Conservation (phyloP, 1,140 invertebrate genomes). For the Drosophila bocki region DNA sequence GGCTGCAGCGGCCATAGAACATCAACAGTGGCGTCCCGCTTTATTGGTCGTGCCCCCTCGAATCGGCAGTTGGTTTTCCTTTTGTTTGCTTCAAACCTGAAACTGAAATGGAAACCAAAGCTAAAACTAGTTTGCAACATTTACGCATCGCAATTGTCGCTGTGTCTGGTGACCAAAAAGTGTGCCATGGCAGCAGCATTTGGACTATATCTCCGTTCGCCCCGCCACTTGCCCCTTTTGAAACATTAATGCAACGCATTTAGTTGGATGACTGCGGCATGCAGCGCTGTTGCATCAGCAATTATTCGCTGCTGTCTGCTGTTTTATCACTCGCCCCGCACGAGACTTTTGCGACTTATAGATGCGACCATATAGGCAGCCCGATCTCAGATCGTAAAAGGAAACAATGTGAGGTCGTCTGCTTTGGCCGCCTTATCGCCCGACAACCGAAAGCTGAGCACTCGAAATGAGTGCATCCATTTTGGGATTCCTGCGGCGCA, state of each 20-base stretch:
- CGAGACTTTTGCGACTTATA: constrained; percentile 75
- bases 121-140: constrained; percentile 69
- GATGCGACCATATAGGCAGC: constrained; percentile 18
- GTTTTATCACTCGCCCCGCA: constrained; percentile 69
- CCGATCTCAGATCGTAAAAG: constrained; percentile 59
- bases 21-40: constrained; percentile 46
- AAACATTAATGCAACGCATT: constrained; percentile 68
- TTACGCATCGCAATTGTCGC: constrained; percentile 56
- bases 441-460: constrained; percentile 41
- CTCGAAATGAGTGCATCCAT: constrained; percentile 29
- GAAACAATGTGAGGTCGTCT: constrained; percentile 79
- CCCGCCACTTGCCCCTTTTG: not conserved
- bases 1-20: constrained; percentile 21
- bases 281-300: constrained; percentile 78
- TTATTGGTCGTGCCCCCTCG: constrained; percentile 15
- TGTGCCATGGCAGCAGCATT: constrained; percentile 65
- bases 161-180: constrained; percentile 68
- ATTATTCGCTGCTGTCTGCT: constrained; percentile 47
- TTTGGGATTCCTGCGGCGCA: constrained; percentile 29
- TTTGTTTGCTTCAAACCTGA: constrained; percentile 49
- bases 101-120: constrained; percentile 58
- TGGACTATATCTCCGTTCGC: constrained; percentile 12
- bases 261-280: constrained; percentile 73
- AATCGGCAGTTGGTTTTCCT: constrained; percentile 21
- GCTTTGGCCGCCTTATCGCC: constrained; percentile 22